A percentile compares a stretch with the other conserved stretches of the same genome.
Evolutionary conservation across 2,113 vertebrate species (phyloP).

Genomic region (Grammomys surdaster): DNA sequence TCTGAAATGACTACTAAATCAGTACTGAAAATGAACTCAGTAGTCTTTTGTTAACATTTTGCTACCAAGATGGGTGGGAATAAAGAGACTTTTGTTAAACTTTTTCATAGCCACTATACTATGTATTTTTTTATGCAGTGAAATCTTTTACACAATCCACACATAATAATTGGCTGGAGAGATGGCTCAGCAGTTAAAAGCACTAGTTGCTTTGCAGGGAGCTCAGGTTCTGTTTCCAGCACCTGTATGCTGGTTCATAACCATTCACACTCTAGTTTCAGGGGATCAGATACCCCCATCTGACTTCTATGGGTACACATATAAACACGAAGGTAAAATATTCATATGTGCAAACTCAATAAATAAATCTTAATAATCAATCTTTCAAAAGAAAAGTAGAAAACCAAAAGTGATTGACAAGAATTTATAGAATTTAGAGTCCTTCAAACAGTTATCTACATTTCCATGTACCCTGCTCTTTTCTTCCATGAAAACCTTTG

Average conservation of each 20-base stretch:
- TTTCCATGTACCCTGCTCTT: neutral
- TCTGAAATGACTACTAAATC: neutral
- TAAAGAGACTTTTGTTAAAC: neutral
- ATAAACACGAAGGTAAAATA: neutral
- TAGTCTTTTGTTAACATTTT: neutral
- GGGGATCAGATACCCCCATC: no score
- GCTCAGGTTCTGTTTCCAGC: neutral
- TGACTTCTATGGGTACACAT: neutral
- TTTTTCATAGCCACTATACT: neutral
- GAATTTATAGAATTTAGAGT: neutral
- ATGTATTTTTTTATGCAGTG: neutral
- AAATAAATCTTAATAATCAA: neutral
- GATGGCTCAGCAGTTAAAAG: neutral
- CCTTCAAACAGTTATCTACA: neutral
- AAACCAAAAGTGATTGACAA: neutral
- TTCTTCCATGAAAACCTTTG: fast-evolving
- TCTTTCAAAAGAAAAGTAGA: neutral
- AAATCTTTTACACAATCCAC: constrained; percentile 2
- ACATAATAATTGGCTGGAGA: neutral
- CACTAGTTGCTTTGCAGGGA: neutral
- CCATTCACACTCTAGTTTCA: neutral
- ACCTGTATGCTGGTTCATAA: neutral
- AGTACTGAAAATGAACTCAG: neutral
- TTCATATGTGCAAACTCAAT: neutral
- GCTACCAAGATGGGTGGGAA: no score